phyloP scores from a whole-genome alignment of 2,888 invertebrate genomes.

The Tachina grossa region DNA sequence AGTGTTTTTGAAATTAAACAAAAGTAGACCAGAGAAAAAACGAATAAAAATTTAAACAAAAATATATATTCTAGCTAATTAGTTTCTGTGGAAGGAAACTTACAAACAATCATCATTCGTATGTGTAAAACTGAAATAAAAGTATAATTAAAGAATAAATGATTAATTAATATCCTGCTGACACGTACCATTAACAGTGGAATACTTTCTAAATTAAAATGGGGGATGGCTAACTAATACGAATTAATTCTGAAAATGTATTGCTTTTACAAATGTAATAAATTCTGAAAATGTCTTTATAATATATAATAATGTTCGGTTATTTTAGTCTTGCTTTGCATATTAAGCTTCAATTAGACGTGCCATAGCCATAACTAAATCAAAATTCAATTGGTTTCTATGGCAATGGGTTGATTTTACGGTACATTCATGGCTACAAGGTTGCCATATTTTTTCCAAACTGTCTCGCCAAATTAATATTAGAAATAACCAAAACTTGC shows the following conservation, averaged over 20 bases:
- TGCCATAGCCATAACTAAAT: too few species aligned
- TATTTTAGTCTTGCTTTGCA: too few species aligned
- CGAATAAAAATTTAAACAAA: constrained; percentile 11
- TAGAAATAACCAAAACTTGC: too few species aligned
- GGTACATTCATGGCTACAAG: too few species aligned
- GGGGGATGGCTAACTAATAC: constrained; percentile 19
- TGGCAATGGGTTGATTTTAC: too few species aligned
- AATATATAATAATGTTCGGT: too few species aligned
- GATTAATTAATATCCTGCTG: constrained; percentile 65
- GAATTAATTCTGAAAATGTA: neutral
- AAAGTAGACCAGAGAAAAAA: constrained; percentile 20
- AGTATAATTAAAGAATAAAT: constrained; percentile 48
- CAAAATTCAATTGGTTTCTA: too few species aligned
- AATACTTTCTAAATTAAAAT: constrained; percentile 13
- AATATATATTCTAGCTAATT: constrained; percentile 35
- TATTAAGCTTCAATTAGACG: too few species aligned
- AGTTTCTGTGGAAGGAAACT: neutral
- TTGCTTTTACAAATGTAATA: too few species aligned
- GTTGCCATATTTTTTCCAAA: too few species aligned
- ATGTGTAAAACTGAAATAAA: constrained; percentile 43
- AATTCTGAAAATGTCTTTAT: too few species aligned
- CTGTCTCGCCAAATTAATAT: too few species aligned
- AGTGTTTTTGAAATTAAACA: constrained; percentile 29
- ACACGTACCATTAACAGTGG: constrained; percentile 56
- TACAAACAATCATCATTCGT: constrained; percentile 9